Evolutionary conservation across 2,888 invertebrate species (phyloP), one percentile per base, ranked within the genome.

Genomic region (Aporophyla lueneburgensis): DNA sequence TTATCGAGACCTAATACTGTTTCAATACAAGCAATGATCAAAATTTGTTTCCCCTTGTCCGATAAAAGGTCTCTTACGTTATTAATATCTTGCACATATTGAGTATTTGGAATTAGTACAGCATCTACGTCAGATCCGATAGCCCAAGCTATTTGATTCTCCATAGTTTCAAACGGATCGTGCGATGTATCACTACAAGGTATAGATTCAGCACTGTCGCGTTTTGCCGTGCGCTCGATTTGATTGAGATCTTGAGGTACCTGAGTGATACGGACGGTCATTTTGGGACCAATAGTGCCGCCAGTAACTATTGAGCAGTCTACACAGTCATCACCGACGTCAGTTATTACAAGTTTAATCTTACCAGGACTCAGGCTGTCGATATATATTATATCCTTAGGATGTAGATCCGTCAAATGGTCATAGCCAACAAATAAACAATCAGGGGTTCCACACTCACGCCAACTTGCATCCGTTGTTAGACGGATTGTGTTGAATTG

Each of bases 81-180:
- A 6, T 89, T 89, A 73, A 96, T 91, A 84, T 96, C 96, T 67
- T 92, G 87, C 16, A 81, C 83, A 79, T 84, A 90, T 89, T 95
- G 94, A 21, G 94, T 81, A 74, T 93, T 93, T 6, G 96, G 95
- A 40, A 96, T 89, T 74, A 96, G 86, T 63, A 96, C 88, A 56
- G 93, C 96, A 87, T 96, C 96, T 33, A 96, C 91, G 84, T 96
- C 96, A n/a, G 94, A 91, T 43, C 89, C 92, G 54, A 96, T 89
- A 9, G 96, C 96, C 96, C 96, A 96, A 67, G 93, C 91, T 81
- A 96, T 93, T 88, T 96, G 96, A 74, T 94, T 93, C 81, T 96
- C 95, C 90, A 95, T 97, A 90, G 98, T 97, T 86, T 97, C 97
- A 90, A 98, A 97, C 14, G 98, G 98, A 4, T 80, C 46, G 85